A percentile compares a stretch with the other conserved stretches of the same genome.
Evolutionary conservation across 2,113 vertebrate genomes (phyloP).

Genomic region (Suricata suricatta): DNA sequence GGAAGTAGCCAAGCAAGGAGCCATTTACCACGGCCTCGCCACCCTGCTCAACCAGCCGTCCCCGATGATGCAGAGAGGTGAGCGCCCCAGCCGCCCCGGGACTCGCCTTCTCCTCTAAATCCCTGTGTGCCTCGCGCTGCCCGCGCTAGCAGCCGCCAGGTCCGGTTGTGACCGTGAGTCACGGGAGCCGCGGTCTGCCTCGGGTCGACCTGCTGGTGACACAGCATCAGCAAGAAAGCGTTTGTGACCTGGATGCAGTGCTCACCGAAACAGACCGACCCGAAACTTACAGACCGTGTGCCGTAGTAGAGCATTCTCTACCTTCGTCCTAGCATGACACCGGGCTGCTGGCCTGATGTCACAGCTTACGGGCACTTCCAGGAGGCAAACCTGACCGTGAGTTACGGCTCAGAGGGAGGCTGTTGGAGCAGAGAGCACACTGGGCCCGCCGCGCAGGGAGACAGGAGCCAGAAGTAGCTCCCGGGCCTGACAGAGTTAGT

Average conservation of each 20-base stretch:
- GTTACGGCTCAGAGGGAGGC: not conserved
- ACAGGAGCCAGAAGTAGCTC: fast-evolving
- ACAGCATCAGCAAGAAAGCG: fast-evolving
- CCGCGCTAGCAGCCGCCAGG: no score
- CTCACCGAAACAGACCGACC: fast-evolving
- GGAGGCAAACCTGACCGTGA: not conserved
- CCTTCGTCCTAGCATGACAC: not conserved
- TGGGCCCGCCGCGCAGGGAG: not conserved
- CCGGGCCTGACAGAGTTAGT: fast-evolving
- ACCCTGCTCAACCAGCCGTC: conserved; percentile 98
- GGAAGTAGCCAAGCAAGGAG: conserved; percentile 98
- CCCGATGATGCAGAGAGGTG: conserved; percentile 97
- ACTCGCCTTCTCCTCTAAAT: no score
- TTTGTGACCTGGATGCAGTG: fast-evolving
- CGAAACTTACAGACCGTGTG: fast-evolving
- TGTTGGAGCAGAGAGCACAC: fast-evolving
- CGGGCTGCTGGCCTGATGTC: fast-evolving
- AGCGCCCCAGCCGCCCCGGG: conserved; percentile 5
- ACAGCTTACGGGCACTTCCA: not conserved
- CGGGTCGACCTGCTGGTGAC: fast-evolving
- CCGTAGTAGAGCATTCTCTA: fast-evolving
- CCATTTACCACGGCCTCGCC: conserved; percentile 97
- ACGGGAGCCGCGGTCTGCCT: not conserved
- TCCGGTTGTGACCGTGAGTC: not conserved
- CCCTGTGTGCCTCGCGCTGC: no score